Conservation (phyloP, 2,797 vertebrate genomes). For the Trematomus bernacchii region DNA sequence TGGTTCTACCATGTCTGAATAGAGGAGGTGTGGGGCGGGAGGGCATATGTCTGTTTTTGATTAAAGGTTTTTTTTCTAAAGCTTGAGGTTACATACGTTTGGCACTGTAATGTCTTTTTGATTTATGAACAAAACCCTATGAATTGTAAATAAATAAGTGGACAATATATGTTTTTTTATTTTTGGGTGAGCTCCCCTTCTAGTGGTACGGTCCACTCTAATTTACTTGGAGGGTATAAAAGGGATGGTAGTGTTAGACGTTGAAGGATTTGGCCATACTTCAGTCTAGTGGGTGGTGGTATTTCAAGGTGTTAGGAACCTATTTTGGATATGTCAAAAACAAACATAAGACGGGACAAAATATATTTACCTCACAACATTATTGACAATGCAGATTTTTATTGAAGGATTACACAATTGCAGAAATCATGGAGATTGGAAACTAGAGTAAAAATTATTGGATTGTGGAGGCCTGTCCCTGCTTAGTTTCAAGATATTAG, state of each 20-base stretch:
- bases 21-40: neutral
- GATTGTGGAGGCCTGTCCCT: neutral
- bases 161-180: neutral
- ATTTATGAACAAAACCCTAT: neutral
- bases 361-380: too few relatives aligned
- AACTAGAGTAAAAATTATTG: neutral
- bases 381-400: too few relatives aligned
- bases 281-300: neutral
- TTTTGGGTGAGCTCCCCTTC: neutral
- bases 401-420: neutral
- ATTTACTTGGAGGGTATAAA: constrained; percentile 7
- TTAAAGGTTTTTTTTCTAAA: neutral
- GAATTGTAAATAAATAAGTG: neutral
- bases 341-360: too few relatives aligned
- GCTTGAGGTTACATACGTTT: neutral
- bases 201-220: neutral
- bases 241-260: neutral
- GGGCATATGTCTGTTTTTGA: neutral
- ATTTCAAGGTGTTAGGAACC: neutral
- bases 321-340: too few relatives aligned
- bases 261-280: neutral
- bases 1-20: constrained; percentile 36
- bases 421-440: neutral
- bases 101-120: rapidly evolving
- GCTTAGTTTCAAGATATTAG: neutral